phyloP scores from a whole-genome alignment of 2,888 invertebrate species.

The Zeuzera pyrina region DNA sequence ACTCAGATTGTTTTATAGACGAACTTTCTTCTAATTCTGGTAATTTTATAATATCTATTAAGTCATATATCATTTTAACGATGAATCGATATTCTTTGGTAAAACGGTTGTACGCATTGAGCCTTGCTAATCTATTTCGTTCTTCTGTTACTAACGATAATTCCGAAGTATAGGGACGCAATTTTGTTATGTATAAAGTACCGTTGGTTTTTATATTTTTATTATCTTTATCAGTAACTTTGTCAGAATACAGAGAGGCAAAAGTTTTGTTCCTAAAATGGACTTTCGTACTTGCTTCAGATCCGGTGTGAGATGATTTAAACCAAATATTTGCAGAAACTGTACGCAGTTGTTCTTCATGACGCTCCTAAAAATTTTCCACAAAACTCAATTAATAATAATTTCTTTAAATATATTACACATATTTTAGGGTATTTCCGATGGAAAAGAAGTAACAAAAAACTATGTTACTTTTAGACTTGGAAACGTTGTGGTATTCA shows the following conservation, averaged over 20 bases:
- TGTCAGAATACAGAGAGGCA: conserved; percentile 1
- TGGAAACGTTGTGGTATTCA: no score
- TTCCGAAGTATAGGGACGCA: conserved; percentile 19
- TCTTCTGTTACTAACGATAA: conserved; percentile 33
- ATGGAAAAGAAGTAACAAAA: no score
- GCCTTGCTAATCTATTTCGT: conserved; percentile 21
- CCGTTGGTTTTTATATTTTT: conserved; percentile 10
- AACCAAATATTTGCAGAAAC: conserved; percentile 43
- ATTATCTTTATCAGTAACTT: background rate
- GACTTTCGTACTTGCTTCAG: no score
- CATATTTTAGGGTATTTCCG: background rate
- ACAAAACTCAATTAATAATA: conserved; percentile 2
- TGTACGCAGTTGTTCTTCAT: conserved; percentile 43
- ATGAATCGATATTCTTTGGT: conserved; percentile 31
- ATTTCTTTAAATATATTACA: background rate
- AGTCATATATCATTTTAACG: conserved; percentile 29
- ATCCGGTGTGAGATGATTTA: no score
- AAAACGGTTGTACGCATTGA: conserved; percentile 17
- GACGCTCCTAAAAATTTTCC: conserved; percentile 41
- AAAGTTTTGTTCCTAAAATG: no score
- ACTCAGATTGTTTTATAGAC: background rate
- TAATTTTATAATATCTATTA: conserved; percentile 25
- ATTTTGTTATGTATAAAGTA: conserved; percentile 19
- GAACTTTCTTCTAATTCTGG: no score
- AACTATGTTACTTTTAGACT: no score